Evolutionary conservation across 2,113 vertebrate genomes (phyloP).

Genomic region (Grammomys surdaster): DNA sequence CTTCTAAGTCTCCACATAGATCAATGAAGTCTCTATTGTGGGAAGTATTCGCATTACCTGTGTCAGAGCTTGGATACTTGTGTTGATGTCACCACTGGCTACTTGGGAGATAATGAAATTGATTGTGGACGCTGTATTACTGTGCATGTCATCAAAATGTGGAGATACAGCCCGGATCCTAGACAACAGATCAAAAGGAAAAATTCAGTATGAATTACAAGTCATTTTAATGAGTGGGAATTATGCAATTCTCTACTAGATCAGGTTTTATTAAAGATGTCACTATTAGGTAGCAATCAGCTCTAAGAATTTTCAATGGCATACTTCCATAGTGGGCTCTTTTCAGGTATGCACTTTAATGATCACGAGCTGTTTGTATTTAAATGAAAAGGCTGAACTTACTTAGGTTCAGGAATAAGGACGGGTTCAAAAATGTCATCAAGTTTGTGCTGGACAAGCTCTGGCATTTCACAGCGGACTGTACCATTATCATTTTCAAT

Average conservation of each 20-base stretch:
- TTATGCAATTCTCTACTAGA: constrained; percentile 29
- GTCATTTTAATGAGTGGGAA: background rate
- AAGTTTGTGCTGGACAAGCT: constrained; percentile 97
- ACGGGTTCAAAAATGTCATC: constrained; percentile 98
- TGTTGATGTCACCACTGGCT: constrained; percentile 97
- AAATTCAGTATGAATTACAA: constrained; percentile 54
- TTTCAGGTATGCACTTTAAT: background rate
- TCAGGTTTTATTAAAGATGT: constrained; percentile 14
- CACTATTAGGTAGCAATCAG: background rate
- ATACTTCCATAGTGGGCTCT: background rate
- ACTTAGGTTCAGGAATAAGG: constrained; percentile 97
- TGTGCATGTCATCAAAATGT: constrained; percentile 97
- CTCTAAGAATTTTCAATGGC: background rate
- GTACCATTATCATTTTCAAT: constrained; percentile 95
- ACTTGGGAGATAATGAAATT: constrained; percentile 99
- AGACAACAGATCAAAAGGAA: constrained; percentile 74
- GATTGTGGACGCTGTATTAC: constrained; percentile 98
- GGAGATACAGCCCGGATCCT: constrained; percentile 96
- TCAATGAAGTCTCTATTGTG: background rate
- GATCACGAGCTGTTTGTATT: background rate
- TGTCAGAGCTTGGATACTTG: constrained; percentile 97
- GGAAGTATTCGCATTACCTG: constrained; percentile 89
- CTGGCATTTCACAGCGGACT: constrained; percentile 95
- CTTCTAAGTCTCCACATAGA: constrained; percentile 2
- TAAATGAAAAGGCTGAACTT: constrained; percentile 78